A percentile compares a stretch with the other conserved stretches of the same genome.
Conservation (phyloP, 1,140 invertebrate species). For the Anoplolepis gracilipes region DNA sequence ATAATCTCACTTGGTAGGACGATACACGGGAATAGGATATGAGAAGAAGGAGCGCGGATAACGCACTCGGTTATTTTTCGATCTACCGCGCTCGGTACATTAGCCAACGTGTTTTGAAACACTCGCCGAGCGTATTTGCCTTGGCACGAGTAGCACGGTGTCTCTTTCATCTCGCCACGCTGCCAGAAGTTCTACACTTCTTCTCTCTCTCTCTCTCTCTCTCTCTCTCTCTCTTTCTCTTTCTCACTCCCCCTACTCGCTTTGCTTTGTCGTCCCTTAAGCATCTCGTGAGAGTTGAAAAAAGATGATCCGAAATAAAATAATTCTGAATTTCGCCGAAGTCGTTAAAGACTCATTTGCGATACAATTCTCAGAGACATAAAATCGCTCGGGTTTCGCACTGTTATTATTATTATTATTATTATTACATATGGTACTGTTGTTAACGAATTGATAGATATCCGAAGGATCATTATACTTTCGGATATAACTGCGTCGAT, state of each 20-base stretch:
- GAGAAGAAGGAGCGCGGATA: constrained; percentile 59
- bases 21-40: constrained; percentile 36
- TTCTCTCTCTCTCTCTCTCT: constrained; percentile 32
- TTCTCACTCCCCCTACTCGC: constrained; percentile 28
- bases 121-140: constrained; percentile 83
- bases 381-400: neutral
- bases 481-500: constrained; percentile 9
- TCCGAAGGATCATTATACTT: constrained; percentile 32
- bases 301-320: constrained; percentile 52
- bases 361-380: constrained; percentile 65
- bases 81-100: constrained; percentile 81
- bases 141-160: constrained; percentile 80
- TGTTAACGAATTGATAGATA: constrained; percentile 33
- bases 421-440: neutral
- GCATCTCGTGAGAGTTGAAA: constrained; percentile 30
- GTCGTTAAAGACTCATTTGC: constrained; percentile 74
- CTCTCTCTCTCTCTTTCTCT: constrained; percentile 59
- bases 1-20: constrained; percentile 44
- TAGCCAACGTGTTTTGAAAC: constrained; percentile 85
- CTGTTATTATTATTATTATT: constrained; percentile 5
- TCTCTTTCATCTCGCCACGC: constrained; percentile 81
- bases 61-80: constrained; percentile 81
- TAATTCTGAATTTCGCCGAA: constrained; percentile 50
- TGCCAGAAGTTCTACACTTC: constrained; percentile 61
- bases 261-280: constrained; percentile 17